Base-by-base conservation (phyloP, 1,140 invertebrate genomes). In the Pygmarrhopalites habei region DNA sequence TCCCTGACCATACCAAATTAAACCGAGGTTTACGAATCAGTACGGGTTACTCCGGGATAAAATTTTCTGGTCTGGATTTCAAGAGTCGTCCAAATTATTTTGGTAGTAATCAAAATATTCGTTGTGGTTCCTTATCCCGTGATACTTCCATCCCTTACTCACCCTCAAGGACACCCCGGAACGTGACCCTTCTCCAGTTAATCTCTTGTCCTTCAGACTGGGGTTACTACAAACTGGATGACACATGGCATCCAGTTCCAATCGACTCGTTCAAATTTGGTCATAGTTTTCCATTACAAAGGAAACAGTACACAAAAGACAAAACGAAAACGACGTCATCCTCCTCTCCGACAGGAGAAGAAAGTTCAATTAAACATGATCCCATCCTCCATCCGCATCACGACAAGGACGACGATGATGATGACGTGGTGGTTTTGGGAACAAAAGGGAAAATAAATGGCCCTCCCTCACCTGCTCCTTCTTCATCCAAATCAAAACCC, bases 31-130 rank as follows among this genome's bases (percentile, higher is more conserved):
- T 57, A 5, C 4, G 39, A 19, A 57, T 57, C 14, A 41, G 17
- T 12, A 57, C 53, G n/a, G 53, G 53, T 14, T 57, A 57, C 32
- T 57, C 53, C 4, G 53, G 53, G 3, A 57, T 57, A 19, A 57
- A 57, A 30, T 41, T 57, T 32, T 28, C 53, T 4, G 53, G 53
- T 2, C 12, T 57, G 3, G 49, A 52, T 52, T 15, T 52, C 23
- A 57, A 57, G 39, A 57, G 53, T 26, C 53, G 53, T 23, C 30
- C 30, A 21, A 26, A 21, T 39, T 57, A 39, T 41, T 57, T 57
- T 25, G 53, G 53, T 21, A 39, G 17, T 41, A 57, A 57, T 41
- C 3, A 30, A 21, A 21, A 57, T 19, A 12, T 57, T 10, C 19
- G 53, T 26, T 57, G 53, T 57, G 30, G 53, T 4, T 7, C 5